Evolutionary conservation across 92 coral and sea anemone species (phyloP), one percentile per base, ranked within the genome.

Genomic region (Phymanthus crucifer): DNA sequence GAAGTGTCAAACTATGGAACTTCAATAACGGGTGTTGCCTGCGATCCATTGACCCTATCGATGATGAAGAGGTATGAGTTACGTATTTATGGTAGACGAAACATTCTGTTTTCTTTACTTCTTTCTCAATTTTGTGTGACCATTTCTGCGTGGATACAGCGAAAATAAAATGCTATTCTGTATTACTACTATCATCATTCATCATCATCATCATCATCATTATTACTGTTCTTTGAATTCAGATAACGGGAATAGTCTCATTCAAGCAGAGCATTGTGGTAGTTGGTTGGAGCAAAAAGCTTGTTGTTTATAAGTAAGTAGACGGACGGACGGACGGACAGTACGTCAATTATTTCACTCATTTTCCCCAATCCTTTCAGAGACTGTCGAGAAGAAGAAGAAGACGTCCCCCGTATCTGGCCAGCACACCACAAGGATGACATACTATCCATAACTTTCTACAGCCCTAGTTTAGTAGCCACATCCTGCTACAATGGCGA

Each of bases 1-100:
- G 99, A 26, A 83, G 96, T 29, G 99, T 95, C 40, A 88, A 89
- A 82, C 93, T 90, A 34, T 95, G 99, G 99, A 95, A 95, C 87
- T 95, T 95, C 76, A 95, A 95, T 85, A 95, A 95, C 58, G 99
- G 99, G 13, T 83, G 91, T 29, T 95, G 99, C 71, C 81, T 95
- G 77, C 76, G 98, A 43, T 89, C 87, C 47, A 83, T 95, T 80
- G 74, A 85, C 64, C 83, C 91, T 18, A 78, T 89, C 3, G 96
- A 90, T 58, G 92, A 91, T 32, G 89, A 87, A 70, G 99, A 95
- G 92, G 97, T 89, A 19, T n/a, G 68, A n/a, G n/a, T n/a, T n/a
- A n/a, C n/a, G n/a, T n/a, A n/a, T n/a, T n/a, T n/a, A n/a, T n/a
- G n/a, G n/a, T n/a, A n/a, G n/a, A n/a, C n/a, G n/a, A n/a, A n/a